A percentile compares a stretch with the other conserved stretches of the same genome.
phyloP scores from a whole-genome alignment of 2,113 vertebrate genomes.

The Arizona elegans region DNA sequence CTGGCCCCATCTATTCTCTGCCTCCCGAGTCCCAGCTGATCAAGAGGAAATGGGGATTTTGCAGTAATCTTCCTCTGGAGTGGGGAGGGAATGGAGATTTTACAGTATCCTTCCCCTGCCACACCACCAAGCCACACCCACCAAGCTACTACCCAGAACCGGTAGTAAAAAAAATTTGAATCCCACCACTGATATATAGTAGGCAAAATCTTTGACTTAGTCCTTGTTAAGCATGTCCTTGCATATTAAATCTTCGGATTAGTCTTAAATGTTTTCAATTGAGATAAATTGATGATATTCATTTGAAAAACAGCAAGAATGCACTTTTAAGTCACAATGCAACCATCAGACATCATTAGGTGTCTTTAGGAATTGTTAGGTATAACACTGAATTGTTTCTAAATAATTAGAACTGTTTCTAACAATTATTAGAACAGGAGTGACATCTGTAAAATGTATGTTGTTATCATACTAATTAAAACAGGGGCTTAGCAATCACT shows the following conservation, averaged over 20 bases:
- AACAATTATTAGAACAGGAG: background rate
- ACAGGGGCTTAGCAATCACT: background rate
- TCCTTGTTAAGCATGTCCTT: background rate
- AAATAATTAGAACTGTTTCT: background rate
- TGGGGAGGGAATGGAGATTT: no score
- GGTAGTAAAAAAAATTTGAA: no score
- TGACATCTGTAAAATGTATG: background rate
- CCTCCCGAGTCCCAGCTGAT: no score
- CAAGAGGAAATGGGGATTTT: no score
- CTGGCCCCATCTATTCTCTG: no score
- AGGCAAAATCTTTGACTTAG: background rate
- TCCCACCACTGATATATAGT: background rate
- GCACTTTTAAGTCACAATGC: background rate
- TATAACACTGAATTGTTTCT: background rate
- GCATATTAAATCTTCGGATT: background rate
- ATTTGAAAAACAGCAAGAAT: background rate
- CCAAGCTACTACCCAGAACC: no score
- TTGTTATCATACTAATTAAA: background rate
- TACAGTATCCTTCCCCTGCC: no score
- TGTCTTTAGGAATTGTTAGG: background rate
- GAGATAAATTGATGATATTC: background rate
- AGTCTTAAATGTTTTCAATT: background rate
- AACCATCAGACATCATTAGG: background rate
- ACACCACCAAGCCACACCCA: no score
- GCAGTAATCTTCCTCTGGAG: no score